phyloP scores from a whole-genome alignment of 2,888 invertebrate species.

The Scaptomyza caliginosa region DNA sequence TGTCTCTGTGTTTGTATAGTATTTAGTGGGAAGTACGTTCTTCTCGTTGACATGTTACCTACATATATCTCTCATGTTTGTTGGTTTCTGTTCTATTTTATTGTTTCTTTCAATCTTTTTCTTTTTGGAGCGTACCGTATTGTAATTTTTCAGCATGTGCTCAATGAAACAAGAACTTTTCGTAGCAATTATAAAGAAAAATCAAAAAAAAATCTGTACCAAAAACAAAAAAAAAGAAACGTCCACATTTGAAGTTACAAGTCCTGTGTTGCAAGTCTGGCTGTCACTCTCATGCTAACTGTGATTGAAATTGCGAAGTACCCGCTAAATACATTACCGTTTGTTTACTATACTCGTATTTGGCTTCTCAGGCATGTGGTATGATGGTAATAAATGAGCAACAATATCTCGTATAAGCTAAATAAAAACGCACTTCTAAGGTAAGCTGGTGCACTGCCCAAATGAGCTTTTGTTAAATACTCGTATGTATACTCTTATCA shows the following conservation, averaged over 20 bases:
- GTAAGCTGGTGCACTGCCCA: constrained; percentile 75
- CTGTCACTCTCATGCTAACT: constrained; percentile 64
- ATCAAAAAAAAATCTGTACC: constrained; percentile 1
- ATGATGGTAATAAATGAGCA: constrained; percentile 71
- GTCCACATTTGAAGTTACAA: constrained; percentile 55
- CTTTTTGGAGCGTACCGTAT: constrained; percentile 63
- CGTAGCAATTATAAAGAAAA: constrained; percentile 59
- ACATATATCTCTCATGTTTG: constrained; percentile 18
- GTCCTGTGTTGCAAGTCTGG: constrained; percentile 62
- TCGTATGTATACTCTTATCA: constrained; percentile 42
- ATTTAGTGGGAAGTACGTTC: constrained; percentile 55
- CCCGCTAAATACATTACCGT: constrained; percentile 55
- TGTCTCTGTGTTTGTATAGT: constrained; percentile 1
- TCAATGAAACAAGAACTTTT: constrained; percentile 67
- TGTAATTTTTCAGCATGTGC: constrained; percentile 75
- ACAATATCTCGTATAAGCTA: constrained; percentile 46
- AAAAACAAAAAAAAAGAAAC: constrained; percentile 18
- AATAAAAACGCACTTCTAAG: constrained; percentile 64
- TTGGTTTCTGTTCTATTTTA: constrained; percentile 30
- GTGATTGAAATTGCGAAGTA: constrained; percentile 56
- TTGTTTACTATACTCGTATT: constrained; percentile 59
- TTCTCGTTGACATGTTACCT: constrained; percentile 42
- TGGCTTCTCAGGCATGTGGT: constrained; percentile 76
- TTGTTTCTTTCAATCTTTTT: constrained; percentile 24
- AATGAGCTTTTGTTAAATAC: constrained; percentile 53